Conservation (phyloP, 2,113 vertebrate species). For the Dasyurus viverrinus region DNA sequence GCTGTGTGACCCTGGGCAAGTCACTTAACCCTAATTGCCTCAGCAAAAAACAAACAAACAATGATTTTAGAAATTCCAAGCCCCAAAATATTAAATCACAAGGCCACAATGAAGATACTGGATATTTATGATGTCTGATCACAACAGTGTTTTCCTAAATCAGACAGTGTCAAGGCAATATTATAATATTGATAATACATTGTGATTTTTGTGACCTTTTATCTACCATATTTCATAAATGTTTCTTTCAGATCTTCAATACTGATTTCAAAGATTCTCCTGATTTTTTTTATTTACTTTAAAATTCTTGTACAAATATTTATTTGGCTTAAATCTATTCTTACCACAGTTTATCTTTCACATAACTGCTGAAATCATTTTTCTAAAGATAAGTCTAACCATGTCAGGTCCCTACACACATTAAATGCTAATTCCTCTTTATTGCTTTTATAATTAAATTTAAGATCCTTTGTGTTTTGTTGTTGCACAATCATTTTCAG, state of each 20-base stretch:
- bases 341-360: no score
- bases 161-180: background rate
- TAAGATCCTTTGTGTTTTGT: no score
- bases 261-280: conserved; percentile 15
- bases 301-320: background rate
- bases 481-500: no score
- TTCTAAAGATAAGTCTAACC: no score
- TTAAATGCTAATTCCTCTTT: no score
- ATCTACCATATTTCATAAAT: no score
- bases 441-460: no score
- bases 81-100: background rate
- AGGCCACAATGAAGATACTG: background rate
- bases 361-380: no score
- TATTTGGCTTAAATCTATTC: background rate
- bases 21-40: no score
- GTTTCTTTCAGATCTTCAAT: conserved; percentile 19
- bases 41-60: no score
- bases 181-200: background rate
- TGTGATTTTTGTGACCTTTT: background rate
- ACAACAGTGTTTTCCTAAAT: background rate
- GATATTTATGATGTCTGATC: background rate
- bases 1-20: no score
- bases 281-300: conserved; percentile 20
- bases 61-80: background rate
- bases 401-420: no score